Conservation (phyloP, 1,140 invertebrate species). For the Kradibia gibbosae region DNA sequence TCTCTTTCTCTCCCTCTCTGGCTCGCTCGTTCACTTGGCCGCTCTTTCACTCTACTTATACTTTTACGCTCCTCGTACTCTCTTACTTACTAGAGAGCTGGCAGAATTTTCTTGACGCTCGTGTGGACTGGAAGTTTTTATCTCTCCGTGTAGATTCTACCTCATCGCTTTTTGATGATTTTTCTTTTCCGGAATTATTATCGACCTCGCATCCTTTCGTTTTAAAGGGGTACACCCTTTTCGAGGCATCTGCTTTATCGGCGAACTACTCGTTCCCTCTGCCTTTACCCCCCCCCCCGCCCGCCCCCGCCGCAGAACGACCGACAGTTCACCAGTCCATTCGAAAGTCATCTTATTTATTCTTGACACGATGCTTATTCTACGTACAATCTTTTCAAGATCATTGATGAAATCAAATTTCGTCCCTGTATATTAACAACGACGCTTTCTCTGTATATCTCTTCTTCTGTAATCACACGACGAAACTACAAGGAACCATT, state of each 20-base stretch:
- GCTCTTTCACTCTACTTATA: conserved; percentile 42
- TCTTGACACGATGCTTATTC: background rate
- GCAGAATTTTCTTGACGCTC: conserved; percentile 43
- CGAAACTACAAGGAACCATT: too few relatives aligned
- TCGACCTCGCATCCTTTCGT: background rate
- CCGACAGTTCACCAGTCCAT: too few relatives aligned
- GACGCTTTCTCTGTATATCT: background rate
- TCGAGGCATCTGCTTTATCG: conserved; percentile 30
- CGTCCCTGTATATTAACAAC: background rate
- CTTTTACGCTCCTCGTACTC: conserved; percentile 40
- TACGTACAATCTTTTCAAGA: background rate
- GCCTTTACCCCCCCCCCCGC: too few relatives aligned
- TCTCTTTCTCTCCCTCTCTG: conserved; percentile 41
- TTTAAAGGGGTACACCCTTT: background rate
- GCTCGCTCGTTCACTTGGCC: conserved; percentile 20
- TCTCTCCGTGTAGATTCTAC: background rate
- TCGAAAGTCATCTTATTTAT: conserved; percentile 10
- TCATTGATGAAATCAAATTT: background rate
- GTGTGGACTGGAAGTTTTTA: conserved; percentile 28
- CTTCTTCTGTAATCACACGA: background rate
- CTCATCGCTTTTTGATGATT: background rate
- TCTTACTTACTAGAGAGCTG: conserved; percentile 38
- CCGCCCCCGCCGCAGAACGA: too few relatives aligned
- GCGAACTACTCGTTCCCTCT: background rate
- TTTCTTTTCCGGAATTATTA: conserved; percentile 13